A percentile compares a stretch with the other conserved stretches of the same genome.
Conservation (phyloP, 1,140 invertebrate genomes). For the Ceratosolen fusciceps region DNA sequence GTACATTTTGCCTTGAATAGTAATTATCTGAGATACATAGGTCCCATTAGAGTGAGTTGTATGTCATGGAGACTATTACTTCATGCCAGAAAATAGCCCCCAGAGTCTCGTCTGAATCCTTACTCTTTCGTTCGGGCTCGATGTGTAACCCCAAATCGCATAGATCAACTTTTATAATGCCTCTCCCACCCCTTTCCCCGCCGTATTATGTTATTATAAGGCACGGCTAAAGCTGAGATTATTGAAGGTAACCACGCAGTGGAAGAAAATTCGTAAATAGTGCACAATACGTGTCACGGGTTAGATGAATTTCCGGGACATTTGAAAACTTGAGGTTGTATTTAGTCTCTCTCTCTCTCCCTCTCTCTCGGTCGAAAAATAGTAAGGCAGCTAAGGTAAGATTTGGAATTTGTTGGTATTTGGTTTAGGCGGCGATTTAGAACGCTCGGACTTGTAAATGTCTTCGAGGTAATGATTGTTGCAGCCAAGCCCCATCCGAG, state of each 20-base stretch:
- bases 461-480: too few species aligned
- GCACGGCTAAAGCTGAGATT: background rate
- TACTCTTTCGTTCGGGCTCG: background rate
- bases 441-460: too few species aligned
- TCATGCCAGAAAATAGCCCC: background rate
- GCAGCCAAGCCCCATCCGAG: background rate
- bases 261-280: background rate
- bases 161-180: background rate
- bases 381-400: too few species aligned
- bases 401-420: too few species aligned
- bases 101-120: background rate
- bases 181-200: too few species aligned
- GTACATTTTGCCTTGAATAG: background rate
- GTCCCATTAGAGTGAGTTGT: background rate
- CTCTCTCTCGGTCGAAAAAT: too few species aligned
- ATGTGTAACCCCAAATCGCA: background rate
- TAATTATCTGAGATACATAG: background rate
- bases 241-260: background rate
- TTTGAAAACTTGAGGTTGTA: too few species aligned
- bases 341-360: too few species aligned
- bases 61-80: background rate
- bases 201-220: background rate
- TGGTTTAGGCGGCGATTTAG: too few species aligned
- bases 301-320: too few species aligned
- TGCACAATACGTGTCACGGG: too few species aligned